Conservation (phyloP, 2,888 invertebrate species). For the Eristalis arbustorum region DNA sequence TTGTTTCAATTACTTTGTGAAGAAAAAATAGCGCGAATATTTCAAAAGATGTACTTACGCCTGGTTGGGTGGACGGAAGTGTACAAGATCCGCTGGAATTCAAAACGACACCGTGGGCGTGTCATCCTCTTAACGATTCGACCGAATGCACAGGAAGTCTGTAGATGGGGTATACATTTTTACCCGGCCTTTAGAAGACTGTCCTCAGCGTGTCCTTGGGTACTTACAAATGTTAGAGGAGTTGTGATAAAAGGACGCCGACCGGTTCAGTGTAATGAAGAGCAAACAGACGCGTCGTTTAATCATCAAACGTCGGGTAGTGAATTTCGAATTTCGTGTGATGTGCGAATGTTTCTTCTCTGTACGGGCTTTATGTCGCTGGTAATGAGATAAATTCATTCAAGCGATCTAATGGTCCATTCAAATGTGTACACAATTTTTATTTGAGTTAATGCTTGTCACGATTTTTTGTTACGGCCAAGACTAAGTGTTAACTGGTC, state of each 20-base stretch:
- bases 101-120: neutral
- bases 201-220: neutral
- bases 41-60: slow-evolving; percentile 7
- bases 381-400: no score
- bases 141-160: no score
- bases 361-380: no score
- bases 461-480: no score
- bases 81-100: neutral
- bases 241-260: neutral
- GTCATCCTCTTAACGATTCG: neutral
- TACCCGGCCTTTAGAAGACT: neutral
- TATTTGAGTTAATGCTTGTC: no score
- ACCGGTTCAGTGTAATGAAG: neutral
- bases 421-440: no score
- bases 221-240: neutral
- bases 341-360: no score
- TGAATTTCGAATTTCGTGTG: no score
- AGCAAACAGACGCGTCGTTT: neutral
- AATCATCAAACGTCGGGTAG: neutral
- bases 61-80: neutral
- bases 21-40: neutral
- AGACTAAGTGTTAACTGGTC: no score
- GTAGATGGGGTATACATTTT: neutral
- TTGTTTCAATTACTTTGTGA: neutral
- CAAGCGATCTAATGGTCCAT: no score